Conservation (phyloP, 2,888 invertebrate genomes). For the Plagodis pulveraria region DNA sequence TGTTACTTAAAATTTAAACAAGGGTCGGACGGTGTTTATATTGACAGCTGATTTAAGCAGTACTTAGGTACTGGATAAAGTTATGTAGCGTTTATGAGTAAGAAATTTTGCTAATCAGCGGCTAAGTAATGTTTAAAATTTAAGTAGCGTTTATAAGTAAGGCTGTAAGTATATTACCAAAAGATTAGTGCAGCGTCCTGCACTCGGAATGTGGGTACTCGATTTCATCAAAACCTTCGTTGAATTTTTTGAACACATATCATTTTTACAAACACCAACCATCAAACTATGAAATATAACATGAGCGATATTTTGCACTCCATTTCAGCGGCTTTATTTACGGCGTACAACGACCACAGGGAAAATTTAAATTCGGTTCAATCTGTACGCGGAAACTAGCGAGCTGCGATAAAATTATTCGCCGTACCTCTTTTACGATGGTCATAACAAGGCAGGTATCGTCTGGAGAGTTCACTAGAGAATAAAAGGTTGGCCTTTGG, state of each 20-base stretch:
- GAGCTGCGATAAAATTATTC: conserved; percentile 39
- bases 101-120: too few species aligned
- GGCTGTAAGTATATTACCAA: too few species aligned
- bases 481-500: conserved; percentile 29
- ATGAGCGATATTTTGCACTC: conserved; percentile 28
- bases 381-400: conserved; percentile 37
- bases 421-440: conserved; percentile 40
- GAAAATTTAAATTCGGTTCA: conserved; percentile 41
- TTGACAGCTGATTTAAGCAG: too few species aligned
- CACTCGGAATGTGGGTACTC: too few species aligned
- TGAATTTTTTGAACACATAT: neutral
- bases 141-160: too few species aligned
- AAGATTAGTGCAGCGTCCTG: too few species aligned
- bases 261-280: neutral
- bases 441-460: conserved; percentile 36
- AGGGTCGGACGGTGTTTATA: too few species aligned
- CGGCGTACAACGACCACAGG: conserved; percentile 17
- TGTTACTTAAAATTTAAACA: too few species aligned
- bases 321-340: conserved; percentile 33
- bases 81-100: too few species aligned
- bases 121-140: too few species aligned
- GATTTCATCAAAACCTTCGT: too few species aligned
- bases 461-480: conserved; percentile 31
- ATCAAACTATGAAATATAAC: conserved; percentile 1
- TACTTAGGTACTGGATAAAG: too few species aligned